Base-by-base conservation (phyloP, 1,140 invertebrate species). In the Hycleus cichorii region DNA sequence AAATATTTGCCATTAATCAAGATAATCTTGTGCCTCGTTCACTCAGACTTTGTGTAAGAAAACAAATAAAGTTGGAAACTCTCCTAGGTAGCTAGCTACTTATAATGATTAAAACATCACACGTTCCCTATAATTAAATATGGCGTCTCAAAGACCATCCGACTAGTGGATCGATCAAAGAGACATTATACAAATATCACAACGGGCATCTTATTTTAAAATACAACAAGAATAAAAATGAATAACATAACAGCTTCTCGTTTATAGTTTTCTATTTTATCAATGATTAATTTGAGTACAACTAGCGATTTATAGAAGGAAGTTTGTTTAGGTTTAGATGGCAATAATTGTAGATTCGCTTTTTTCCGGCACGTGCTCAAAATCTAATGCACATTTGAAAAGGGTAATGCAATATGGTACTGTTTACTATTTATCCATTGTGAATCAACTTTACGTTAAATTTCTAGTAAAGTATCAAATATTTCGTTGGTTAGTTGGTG, bases 1-100 rank as follows among this genome's bases (percentile, higher is more conserved):
- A 68, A 68, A 68, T 68, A 68, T 68, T 68, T 68, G 66, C 64
- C 62, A 68, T 68, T 68, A 68, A 68, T 68, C 66, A 66, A 64
- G 66, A 66, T 68, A 68, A 68, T 68, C 66, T 67, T 57, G 18
- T 18, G 61, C 62, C 42, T 49, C 57, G 55, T 46, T 58, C 60
- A 60, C 50, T 58, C 55, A 61, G 56, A 52, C 58, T 59, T 57
- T 45, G 39, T 55, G 58, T 53, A 64, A 60, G 64, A 68, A 66
- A 68, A 66, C 66, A 68, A 68, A 64, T 68, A 67, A 67, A 67
- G 65, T 64, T 62, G 39, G 44, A 50, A 59, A 63, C 51, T 67
- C 48, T 67, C 48, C 58, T 60, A 65, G 57, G 57, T 62, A 64
- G 59, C 64, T 68, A 66, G 59, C 64, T 68, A 66, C 66, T 68